Base-by-base conservation (phyloP, 1,140 invertebrate species). In the Dufourea novaeangliae region DNA sequence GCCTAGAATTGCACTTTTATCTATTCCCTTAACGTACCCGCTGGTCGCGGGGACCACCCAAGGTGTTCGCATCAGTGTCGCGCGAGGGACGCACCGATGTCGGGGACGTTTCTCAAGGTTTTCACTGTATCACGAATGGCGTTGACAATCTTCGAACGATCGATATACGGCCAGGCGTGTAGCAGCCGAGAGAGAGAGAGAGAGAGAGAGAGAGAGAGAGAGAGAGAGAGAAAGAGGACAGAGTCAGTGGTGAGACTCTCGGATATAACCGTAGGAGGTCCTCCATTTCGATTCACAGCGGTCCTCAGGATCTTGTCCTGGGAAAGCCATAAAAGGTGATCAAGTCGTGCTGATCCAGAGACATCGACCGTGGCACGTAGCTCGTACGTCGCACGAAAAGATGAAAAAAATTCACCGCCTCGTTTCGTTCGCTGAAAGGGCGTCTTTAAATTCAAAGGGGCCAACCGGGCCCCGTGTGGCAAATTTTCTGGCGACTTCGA, bases 281-380 rank as follows among this genome's bases (percentile, higher is more conserved):
- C 54, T 73, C 67, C 71, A 79, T 76, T 82, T 82, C 70, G 64
- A 68, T 75, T 69, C 75, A 66, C 79, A 41, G 25, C 63, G 59
- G 39, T 77, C 73, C 78, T 79, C 34, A 82, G 78, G 66, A 71
- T 77, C 68, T 70, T 72, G 71, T 63, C 76, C 46, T 70, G 81
- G 79, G 59, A 70, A 84, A 82, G 46, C 79, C 76, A 82, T 82
- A 82, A 84, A 84, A 62, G 79, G 66, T 59, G 72, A 76, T 84
- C 70, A 52, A 81, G 37, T 70, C 66, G 75, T 71, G 50, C 76
- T 59, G 44, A 62, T 75, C 34, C 67, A 27, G 12, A 54, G 67
- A 39, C 52, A 54, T 56, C 61, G 39, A 22, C 67, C 62, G 32
- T 52, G 71, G 61, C 70, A 75, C 61, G 56, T 74, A 83, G 29